Base-by-base conservation (phyloP, 1,140 invertebrate genomes). In the Pseudomyrmex dendroicus region DNA sequence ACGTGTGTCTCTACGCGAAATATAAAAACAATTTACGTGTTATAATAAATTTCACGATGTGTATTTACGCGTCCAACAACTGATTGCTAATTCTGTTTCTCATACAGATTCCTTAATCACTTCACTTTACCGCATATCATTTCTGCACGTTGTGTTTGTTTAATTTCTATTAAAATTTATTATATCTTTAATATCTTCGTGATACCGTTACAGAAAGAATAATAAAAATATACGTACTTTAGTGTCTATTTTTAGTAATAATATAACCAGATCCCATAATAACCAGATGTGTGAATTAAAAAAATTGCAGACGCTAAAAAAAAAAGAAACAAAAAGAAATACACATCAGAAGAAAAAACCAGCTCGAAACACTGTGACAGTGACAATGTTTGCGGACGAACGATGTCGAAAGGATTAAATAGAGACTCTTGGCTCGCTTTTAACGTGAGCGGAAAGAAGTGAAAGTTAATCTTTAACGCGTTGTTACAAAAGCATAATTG, bases 401-500 rank as follows among this genome's bases (percentile, higher is more conserved):
- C 44, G 52, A 56, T 78, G 52, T 68, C 52, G 57, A 80, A 72
- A 70, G 76, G 46, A 46, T 78, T 68, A 70, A 50, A 50, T 59
- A n/a, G n/a, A 50, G 64, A 59, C 48, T 25, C 35, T 35, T 15
- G 7, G 59, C 80, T 80, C 72, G 52, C 57, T 82, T 54, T 64
- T 66, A 72, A 54, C 20, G 63, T 72, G 80, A 61, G 61, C 59
- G 67, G 72, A 88, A 88, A 85, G 67, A 85, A 85, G 86, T 85
- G 87, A 88, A 88, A 88, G 87, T 88, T 88, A 57, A 83, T 85
- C 84, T 88, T 88, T 74, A 88, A 78, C 84, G 62, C 66, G 54
- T 70, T 61, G 78, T 88, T 88, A 88, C 87, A 88, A 88, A 88
- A 88, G 87, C 83, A 63, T 88, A 83, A 88, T 88, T 88, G 73